Conservation (phyloP, 2,888 invertebrate species). For the Stratiomys singularior region DNA sequence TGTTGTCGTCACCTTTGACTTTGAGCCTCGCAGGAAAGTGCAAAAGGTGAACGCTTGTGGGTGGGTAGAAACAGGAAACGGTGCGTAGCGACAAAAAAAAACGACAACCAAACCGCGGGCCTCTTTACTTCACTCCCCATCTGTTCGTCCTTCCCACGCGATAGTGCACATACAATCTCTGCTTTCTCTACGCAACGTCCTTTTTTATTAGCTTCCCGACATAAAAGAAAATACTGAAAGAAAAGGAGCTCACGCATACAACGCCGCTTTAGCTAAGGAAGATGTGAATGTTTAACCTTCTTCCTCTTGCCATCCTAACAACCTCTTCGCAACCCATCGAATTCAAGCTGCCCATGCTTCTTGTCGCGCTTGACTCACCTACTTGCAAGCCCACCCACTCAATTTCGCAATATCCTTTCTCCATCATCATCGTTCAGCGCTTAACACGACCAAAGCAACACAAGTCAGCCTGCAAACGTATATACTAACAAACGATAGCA, state of each 20-base stretch:
- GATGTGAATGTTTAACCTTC: background rate
- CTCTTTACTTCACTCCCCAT: constrained; percentile 1
- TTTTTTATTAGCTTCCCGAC: constrained; percentile 27
- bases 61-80: background rate
- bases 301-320: background rate
- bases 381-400: constrained; percentile 1
- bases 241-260: too few relatives aligned
- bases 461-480: background rate
- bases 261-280: background rate
- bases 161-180: constrained; percentile 22
- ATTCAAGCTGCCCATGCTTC: background rate
- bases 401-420: constrained; percentile 39
- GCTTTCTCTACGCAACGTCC: constrained; percentile 33
- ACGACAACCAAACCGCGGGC: background rate
- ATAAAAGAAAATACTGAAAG: constrained; percentile 5
- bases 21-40: background rate
- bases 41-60: background rate
- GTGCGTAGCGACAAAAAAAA: background rate
- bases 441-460: background rate
- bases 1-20: constrained; percentile 27
- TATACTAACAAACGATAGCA: background rate
- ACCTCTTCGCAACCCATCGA: background rate
- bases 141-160: constrained; percentile 34
- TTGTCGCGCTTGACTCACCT: background rate
- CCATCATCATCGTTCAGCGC: constrained; percentile 12